A percentile compares a stretch with the other conserved stretches of the same genome.
These are phyloP conservation scores for Idris sp. DNA, from an alignment of 1,140 invertebrate species.

Conservation along the genomic window DNA sequence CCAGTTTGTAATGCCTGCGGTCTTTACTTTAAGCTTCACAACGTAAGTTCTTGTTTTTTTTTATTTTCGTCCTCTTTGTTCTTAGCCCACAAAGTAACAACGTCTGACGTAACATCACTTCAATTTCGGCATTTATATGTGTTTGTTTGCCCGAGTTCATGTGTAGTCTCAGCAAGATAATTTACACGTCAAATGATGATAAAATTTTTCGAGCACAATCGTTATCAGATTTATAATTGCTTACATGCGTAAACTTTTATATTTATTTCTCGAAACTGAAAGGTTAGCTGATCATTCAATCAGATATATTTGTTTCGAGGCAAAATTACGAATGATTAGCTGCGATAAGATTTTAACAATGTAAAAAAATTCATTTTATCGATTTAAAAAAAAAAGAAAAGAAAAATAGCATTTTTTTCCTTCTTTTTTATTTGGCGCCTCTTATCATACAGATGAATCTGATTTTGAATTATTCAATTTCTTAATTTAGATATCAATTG, in stretches of 20 bases:
- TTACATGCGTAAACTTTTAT: conserved; percentile 2
- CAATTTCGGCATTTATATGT: conserved; percentile 7
- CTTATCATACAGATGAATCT: conserved; percentile 41
- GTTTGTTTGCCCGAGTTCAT: conserved; percentile 33
- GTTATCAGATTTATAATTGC: conserved; percentile 38
- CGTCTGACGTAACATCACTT: conserved; percentile 29
- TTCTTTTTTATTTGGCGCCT: conserved; percentile 17
- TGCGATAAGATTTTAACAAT: too few species aligned
- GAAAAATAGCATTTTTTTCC: too few species aligned
- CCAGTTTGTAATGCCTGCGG: conserved; percentile 96
- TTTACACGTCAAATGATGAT: conserved; percentile 31
- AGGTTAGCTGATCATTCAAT: too few species aligned
- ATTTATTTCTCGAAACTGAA: conserved; percentile 15
- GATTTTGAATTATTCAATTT: conserved; percentile 35
- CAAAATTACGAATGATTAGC: too few species aligned
- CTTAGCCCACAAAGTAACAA: not conserved
- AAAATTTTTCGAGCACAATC: conserved; percentile 26
- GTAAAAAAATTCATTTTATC: too few species aligned
- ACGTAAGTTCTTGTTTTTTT: conserved; percentile 80
- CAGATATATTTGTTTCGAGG: too few species aligned
- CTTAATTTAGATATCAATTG: conserved; percentile 50
- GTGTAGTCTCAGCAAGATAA: conserved; percentile 21
- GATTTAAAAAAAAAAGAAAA: too few species aligned
- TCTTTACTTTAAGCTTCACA: conserved; percentile 93
- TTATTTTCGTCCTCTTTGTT: not conserved